Conservation (phyloP, 2,113 vertebrate genomes). For the Lagopus muta region DNA sequence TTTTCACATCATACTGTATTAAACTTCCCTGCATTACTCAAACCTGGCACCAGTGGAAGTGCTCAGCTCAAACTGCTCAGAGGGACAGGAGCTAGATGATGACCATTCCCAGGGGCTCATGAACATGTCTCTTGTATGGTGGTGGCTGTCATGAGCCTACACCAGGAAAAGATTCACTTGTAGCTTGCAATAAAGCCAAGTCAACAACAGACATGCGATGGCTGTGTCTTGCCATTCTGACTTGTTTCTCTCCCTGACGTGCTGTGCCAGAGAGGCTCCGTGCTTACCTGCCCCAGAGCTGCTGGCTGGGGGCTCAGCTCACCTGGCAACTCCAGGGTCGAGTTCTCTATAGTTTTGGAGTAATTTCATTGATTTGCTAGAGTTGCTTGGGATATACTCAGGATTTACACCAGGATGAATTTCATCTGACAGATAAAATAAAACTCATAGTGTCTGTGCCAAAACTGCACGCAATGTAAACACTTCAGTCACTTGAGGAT, state of each 20-base stretch:
- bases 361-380: neutral
- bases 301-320: neutral
- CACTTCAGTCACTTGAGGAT: neutral
- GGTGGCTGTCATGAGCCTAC: neutral
- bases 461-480: neutral
- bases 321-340: neutral
- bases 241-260: neutral
- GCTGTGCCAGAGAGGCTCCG: neutral
- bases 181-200: neutral
- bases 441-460: neutral
- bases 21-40: neutral
- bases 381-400: neutral
- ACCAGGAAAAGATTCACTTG: neutral
- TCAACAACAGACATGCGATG: neutral
- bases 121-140: fast-evolving
- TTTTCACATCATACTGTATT: neutral
- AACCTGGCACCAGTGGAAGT: neutral
- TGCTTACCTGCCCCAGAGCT: neutral
- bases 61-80: neutral
- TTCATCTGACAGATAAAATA: neutral
- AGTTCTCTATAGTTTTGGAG: neutral
- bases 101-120: neutral
- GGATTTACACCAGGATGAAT: conserved; percentile 26
- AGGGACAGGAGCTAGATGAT: neutral
- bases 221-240: neutral